Percentiles rank a stretch among this genome's conserved stretches.
Evolutionary conservation across 2,888 invertebrate species (phyloP).

Genomic region (Tenthredo notha): DNA sequence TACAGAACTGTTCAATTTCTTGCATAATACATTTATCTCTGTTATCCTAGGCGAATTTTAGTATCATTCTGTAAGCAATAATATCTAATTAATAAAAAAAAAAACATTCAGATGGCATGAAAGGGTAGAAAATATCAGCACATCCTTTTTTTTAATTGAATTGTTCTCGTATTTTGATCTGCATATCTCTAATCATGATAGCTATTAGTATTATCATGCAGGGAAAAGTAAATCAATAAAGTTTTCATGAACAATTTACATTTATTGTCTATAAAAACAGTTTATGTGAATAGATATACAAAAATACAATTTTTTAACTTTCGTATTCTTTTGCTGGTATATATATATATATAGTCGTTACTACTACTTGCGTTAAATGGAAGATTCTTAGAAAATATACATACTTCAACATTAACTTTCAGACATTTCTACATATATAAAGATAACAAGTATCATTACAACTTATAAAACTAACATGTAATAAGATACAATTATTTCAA

Average conservation of each 20-base stretch:
- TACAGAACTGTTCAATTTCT: neutral
- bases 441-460: neutral
- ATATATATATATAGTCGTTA: neutral
- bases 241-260: neutral
- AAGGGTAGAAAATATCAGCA: neutral
- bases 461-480: constrained; percentile 9
- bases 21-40: constrained; percentile 32
- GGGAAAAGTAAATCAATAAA: neutral
- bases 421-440: constrained; percentile 3
- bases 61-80: constrained; percentile 48
- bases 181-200: neutral
- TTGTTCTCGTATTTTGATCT: no score
- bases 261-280: neutral
- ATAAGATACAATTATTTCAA: constrained; percentile 6
- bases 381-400: neutral
- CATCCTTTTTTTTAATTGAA: neutral
- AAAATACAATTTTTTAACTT: neutral
- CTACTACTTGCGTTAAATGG: neutral
- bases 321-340: neutral
- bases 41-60: constrained; percentile 29
- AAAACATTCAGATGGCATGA: neutral
- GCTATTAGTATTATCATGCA: neutral
- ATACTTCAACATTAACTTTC: neutral
- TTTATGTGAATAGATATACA: neutral
- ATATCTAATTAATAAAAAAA: constrained; percentile 40